These are phyloP conservation scores for Stylophora pistillata DNA, from an alignment of 64 coral and sea anemone genomes.

Conservation along the genomic window DNA sequence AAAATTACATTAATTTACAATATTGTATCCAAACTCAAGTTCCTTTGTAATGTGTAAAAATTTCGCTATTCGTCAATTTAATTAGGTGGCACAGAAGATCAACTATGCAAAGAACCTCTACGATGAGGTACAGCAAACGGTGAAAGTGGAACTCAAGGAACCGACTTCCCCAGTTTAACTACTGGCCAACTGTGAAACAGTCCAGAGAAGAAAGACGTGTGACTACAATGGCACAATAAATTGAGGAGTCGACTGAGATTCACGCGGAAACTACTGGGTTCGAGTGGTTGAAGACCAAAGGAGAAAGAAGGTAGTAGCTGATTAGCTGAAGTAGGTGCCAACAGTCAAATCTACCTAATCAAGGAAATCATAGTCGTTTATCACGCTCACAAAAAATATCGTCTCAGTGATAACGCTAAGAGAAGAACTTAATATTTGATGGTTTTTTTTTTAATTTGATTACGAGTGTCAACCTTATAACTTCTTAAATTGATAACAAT, in stretches of 20 bases:
- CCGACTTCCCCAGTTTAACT: not conserved
- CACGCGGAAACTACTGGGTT: no score
- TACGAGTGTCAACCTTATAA: no score
- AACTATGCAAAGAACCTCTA: slow-evolving; percentile 72
- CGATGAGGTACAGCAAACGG: slow-evolving; percentile 70
- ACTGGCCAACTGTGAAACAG: not conserved
- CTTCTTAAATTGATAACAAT: no score
- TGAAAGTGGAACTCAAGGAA: slow-evolving; percentile 60
- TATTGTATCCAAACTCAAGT: not conserved
- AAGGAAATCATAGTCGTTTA: no score
- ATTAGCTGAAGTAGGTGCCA: no score
- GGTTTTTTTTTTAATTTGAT: no score
- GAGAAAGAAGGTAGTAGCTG: no score
- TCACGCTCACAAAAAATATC: no score
- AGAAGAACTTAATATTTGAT: no score
- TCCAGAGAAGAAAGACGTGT: not conserved
- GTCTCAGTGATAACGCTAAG: no score
- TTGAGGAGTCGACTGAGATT: not conserved
- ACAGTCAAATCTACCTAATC: no score
- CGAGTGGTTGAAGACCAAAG: no score
- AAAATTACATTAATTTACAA: not conserved
- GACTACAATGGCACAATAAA: not conserved
- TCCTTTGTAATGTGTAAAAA: not conserved
- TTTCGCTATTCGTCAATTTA: not conserved
- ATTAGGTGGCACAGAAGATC: slow-evolving; percentile 67